phyloP scores from a whole-genome alignment of 2,888 invertebrate genomes.

The Eurytoma adleriae region DNA sequence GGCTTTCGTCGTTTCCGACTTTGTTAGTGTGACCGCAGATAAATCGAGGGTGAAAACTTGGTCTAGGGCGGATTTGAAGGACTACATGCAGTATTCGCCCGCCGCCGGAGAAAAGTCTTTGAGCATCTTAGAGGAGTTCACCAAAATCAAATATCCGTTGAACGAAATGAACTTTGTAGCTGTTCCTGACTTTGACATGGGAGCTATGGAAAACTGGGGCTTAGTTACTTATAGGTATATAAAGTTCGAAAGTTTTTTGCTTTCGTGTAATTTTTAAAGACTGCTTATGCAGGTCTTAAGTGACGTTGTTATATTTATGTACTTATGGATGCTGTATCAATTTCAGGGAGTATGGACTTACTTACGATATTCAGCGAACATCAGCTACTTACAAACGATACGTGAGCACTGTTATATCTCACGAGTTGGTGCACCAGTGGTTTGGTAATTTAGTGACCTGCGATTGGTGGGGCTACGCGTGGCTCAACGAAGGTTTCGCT shows the following conservation, averaged over 20 bases:
- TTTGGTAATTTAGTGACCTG: slow-evolving; percentile 85
- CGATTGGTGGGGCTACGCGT: slow-evolving; percentile 84
- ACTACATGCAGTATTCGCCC: slow-evolving; percentile 59
- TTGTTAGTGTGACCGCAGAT: slow-evolving; percentile 57
- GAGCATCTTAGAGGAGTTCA: slow-evolving; percentile 84
- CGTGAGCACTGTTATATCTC: slow-evolving; percentile 80
- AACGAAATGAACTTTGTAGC: slow-evolving; percentile 87
- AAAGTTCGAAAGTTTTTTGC: slow-evolving; percentile 53
- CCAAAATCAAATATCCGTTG: slow-evolving; percentile 84
- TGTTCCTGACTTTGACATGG: slow-evolving; percentile 59
- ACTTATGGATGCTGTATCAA: neutral
- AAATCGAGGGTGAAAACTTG: slow-evolving; percentile 30
- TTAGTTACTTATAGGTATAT: slow-evolving; percentile 79
- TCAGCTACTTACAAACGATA: slow-evolving; percentile 73
- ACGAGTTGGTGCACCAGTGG: slow-evolving; percentile 88
- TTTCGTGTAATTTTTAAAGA: neutral
- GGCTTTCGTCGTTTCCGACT: slow-evolving; percentile 85
- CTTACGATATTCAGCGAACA: slow-evolving; percentile 59
- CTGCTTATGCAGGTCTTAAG: neutral
- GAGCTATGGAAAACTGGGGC: slow-evolving; percentile 64
- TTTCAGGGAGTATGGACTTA: slow-evolving; percentile 67
- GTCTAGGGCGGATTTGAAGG: slow-evolving; percentile 73
- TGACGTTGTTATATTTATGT: neutral
- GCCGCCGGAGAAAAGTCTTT: slow-evolving; percentile 85
- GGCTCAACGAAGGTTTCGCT: slow-evolving; percentile 88